Base-by-base conservation (phyloP, 2,113 vertebrate species). In the Pseudopodoces humilis region DNA sequence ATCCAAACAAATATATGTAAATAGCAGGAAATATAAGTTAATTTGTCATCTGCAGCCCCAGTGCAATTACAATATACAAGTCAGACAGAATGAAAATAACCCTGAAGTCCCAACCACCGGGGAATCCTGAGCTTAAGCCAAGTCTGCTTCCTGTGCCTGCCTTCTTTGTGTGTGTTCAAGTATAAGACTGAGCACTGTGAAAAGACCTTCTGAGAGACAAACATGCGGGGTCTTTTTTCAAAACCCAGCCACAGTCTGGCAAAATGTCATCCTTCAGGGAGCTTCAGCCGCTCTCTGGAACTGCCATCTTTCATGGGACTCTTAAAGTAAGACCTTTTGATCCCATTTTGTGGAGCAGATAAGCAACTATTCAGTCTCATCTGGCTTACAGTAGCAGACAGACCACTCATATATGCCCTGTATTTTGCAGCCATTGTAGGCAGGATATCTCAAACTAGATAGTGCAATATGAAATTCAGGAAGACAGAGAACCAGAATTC, bases 171-270 rank as follows among this genome's bases (percentile, higher is more conserved):
- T 92, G 65, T 92, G 80, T 84, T 89, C 23, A 11, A 90, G 67
- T 85, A 24, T 77, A 79, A 91, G 90, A 88, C 53, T 58, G 88
- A 81, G 30, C 55, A 82, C 72, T 88, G 76, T 95, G 95, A 80
- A 95, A 96, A 92, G 74, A 82, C 70, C 37, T 92, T 94, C 86
- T 93, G 37, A 81, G 75, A 94, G 47, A 91, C 82, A 94, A 92
- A 92, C 39, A 18, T 49, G 20, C 2, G 0, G n/a, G 13, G 4
- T 7, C 19, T 49, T 83, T 71, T 50, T 44, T 25, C 55, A 49
- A 86, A 91, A 53, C n/a, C 50, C 67, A 83, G 30, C 31, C 59
- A 33, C 30, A 35, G 50, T 77, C 64, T 92, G 91, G 79, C 86
- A 95, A 94, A 96, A 94, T 86, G 75, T 95, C 58, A 50, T 82